Evolutionary conservation across 1,140 invertebrate species (phyloP), one percentile per base, ranked within the genome.

Genomic region (Sminthurinus signatus): DNA sequence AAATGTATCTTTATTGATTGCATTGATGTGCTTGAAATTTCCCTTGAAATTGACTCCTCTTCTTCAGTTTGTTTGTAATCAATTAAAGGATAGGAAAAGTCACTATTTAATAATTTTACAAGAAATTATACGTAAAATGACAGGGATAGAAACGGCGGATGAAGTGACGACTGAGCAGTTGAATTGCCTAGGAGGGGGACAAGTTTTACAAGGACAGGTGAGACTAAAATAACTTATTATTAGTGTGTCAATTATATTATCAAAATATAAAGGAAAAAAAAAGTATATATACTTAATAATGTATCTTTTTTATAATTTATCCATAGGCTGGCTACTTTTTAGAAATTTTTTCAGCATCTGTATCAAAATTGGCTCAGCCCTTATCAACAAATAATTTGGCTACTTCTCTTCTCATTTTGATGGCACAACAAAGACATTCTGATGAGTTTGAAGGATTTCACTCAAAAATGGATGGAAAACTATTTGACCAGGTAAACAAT

Each of bases 121-220:
- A 78, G 97, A 99, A 80, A 91, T 99, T 70, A 90, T 99, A 59
- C 93, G 97, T 78, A 99, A 98, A 82, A 98, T 99, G 95, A 90
- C 94, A 15, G 96, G 96, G 1, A 93, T 99, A 65, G 96, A 99
- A 80, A 88, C 94, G 4, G 86, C 88, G 8, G 93, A 98, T 77
- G 94, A 98, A 78, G 89, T 98, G 81, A 99, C 96, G 0, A 81
- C 87, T 39, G 94, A 98, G 75, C 96, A 99, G 78, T 75, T 99
- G 46, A 91, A 96, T 74, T 93, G 95, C 0, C 89, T 98, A 86
- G 85, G 88, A 62, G 96, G 97, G 28, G 97, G 97, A 14, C 96
- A 99, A 80, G 78, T 97, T 32, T 79, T 99, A 1, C 86, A 91
- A 75, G 88, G 88, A 72, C 96, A 99, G 82, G 91, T 91, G 80